These are phyloP conservation scores for Mionectes macconnelli DNA, from an alignment of 2,113 vertebrate genomes.

Conservation along the genomic window DNA sequence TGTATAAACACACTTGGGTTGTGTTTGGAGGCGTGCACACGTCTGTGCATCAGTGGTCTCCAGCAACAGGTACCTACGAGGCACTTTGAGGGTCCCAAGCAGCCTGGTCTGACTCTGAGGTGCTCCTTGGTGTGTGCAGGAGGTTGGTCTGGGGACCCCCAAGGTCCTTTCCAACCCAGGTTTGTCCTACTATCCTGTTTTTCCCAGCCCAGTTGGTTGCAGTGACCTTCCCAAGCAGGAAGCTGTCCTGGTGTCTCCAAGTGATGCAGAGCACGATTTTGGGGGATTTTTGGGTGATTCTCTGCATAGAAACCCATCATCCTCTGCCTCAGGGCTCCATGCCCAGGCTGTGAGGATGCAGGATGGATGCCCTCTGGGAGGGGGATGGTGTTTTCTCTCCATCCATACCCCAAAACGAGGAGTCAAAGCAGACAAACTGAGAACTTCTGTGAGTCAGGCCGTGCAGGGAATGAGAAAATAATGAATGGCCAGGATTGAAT, in stretches of 20 bases:
- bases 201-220: not conserved
- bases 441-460: not conserved
- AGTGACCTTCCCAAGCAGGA: rapidly evolving
- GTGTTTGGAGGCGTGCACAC: not conserved
- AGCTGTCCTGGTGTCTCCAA: not conserved
- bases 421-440: not conserved
- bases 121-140: not conserved
- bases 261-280: rapidly evolving
- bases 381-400: not conserved
- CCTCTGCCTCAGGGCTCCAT: not conserved
- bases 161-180: not conserved
- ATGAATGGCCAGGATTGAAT: constrained; percentile 2
- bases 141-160: not conserved
- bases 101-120: not conserved
- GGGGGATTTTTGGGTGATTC: not conserved
- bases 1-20: not conserved
- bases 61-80: not conserved
- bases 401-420: not conserved
- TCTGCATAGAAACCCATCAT: not conserved
- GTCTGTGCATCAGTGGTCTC: not conserved
- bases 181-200: not conserved
- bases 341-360: not conserved
- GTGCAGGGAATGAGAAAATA: constrained; percentile 29
- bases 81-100: not conserved
- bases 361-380: not conserved